Evolutionary conservation across 2,888 invertebrate genomes (phyloP).

Genomic region (Drosophila fulvimacula): DNA sequence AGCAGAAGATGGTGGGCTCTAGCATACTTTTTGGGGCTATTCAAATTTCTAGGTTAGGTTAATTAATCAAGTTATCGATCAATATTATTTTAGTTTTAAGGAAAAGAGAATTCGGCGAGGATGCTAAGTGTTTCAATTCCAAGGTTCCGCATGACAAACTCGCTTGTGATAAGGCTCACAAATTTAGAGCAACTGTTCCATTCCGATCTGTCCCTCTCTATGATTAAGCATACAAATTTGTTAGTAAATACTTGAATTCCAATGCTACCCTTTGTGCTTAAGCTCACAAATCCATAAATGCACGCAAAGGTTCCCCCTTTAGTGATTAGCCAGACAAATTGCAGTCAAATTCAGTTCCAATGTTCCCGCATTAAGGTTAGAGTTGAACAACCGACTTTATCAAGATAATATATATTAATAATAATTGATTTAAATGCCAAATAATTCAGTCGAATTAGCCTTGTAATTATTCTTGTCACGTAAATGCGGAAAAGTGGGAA

Average conservation of each 20-base stretch:
- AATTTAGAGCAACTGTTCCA: neutral
- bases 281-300: neutral
- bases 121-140: conserved; percentile 1
- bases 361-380: neutral
- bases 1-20: neutral
- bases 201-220: neutral
- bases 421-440: neutral
- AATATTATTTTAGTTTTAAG: neutral
- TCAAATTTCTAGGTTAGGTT: neutral
- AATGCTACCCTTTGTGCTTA: neutral
- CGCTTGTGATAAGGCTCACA: neutral
- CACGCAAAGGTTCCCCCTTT: neutral
- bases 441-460: neutral
- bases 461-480: neutral
- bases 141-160: neutral
- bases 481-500: neutral
- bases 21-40: neutral
- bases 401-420: neutral
- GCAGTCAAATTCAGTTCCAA: neutral
- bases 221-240: too few species aligned
- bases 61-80: neutral
- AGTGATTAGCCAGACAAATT: neutral
- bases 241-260: neutral
- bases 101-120: too few species aligned
- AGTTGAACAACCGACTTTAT: conserved; percentile 5